Base-by-base conservation (phyloP, 2,888 invertebrate genomes). In the Sceliomorpha sp. region DNA sequence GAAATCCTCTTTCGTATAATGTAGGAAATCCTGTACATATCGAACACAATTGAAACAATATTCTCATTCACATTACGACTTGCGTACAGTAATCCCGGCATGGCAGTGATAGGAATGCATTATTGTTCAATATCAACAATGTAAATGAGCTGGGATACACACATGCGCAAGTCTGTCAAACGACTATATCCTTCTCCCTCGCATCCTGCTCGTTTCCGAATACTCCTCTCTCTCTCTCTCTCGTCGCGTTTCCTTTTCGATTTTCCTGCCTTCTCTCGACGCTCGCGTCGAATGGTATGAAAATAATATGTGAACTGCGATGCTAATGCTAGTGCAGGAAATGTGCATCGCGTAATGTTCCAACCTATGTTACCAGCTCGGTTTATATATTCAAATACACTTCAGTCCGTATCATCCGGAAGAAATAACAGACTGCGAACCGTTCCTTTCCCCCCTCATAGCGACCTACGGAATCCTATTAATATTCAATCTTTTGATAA, bases 61-160 rank as follows among this genome's bases (percentile, higher is more conserved):
- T 64, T 64, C 64, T 51, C 64, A 45, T 64, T 64, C 58, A 45
- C 64, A 67, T 67, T 48, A 72, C 55, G 66, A 70, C 66, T 68
- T 56, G 68, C 45, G 67, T 71, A 72, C 72, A 71, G 73, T 68
- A 74, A 72, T 74, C 71, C 62, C 66, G 60, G 64, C 48, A 39
- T 42, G 53, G 53, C 37, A 73, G 75, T 72, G 78, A 80, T 79
- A 77, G 81, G 80, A 78, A 81, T 82, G 81, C 74, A 78, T 80
- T 81, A 82, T 83, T 81, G 79, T 73, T 73, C 68, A 74, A 77
- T 81, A 82, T 82, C 80, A 80, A 79, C 76, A 81, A 81, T 79
- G 80, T 80, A 79, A 81, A 82, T 80, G 77, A 69, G 74, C 59
- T 64, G 55, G 71, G 58, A n/a, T n/a, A n/a, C 62, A 50, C 55